Percentiles rank a stretch among this genome's conserved stretches.
These are phyloP conservation scores for Incurvaria masculella DNA, from an alignment of 2,888 invertebrate species.

Conservation along the genomic window DNA sequence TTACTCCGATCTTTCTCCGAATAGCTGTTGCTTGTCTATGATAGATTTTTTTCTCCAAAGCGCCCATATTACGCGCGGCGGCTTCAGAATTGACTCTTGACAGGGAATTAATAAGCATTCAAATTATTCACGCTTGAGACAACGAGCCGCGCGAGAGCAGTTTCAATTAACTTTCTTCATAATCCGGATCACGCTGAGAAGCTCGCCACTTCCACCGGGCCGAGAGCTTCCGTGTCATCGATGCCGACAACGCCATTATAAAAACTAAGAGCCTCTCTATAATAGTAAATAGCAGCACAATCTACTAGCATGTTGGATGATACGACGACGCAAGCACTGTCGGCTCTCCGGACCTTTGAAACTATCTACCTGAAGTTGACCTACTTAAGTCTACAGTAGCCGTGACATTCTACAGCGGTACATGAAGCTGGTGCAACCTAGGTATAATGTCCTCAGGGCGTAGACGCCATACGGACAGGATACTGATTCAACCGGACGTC, in stretches of 20 bases:
- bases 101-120: constrained; percentile 38
- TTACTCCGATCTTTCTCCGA: too few relatives aligned
- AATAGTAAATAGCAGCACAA: too few relatives aligned
- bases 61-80: constrained; percentile 5
- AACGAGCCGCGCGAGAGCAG: constrained; percentile 35
- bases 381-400: background rate
- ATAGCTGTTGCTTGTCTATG: too few relatives aligned
- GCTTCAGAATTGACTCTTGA: constrained; percentile 24
- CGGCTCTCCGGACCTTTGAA: background rate
- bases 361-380: background rate
- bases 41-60: too few relatives aligned
- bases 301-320: background rate
- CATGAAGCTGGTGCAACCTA: background rate
- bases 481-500: too few relatives aligned
- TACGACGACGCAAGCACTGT: background rate
- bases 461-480: too few relatives aligned
- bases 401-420: background rate
- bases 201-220: background rate
- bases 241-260: background rate
- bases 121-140: constrained; percentile 20
- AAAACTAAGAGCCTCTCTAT: background rate
- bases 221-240: background rate
- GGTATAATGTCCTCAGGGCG: background rate
- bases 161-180: constrained; percentile 50
- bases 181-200: constrained; percentile 39